A percentile compares a stretch with the other conserved stretches of the same genome.
These are phyloP conservation scores for Natrix natrix DNA, from an alignment of 2,797 vertebrate genomes.

Conservation along the genomic window DNA sequence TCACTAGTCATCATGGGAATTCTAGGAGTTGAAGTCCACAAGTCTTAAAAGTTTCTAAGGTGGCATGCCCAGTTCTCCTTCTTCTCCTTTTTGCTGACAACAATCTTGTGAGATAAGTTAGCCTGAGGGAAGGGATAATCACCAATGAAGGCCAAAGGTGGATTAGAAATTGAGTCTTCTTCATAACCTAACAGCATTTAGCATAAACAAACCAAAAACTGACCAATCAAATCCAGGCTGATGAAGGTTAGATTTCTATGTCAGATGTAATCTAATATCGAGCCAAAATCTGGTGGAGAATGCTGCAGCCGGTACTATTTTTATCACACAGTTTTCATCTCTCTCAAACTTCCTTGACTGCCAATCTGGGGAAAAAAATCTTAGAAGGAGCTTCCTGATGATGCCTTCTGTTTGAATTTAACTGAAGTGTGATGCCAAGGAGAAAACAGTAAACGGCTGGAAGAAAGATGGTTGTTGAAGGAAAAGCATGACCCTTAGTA, in stretches of 20 bases:
- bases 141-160: neutral
- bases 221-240: no score
- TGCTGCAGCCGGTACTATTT: neutral
- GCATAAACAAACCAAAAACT: neutral
- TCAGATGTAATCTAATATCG: neutral
- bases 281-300: neutral
- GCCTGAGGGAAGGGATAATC: neutral
- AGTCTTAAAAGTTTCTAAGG: neutral
- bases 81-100: neutral
- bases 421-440: neutral
- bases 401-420: neutral
- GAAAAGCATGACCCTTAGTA: neutral
- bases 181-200: slow-evolving; percentile 9
- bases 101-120: neutral
- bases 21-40: neutral
- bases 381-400: neutral
- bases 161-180: neutral
- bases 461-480: neutral
- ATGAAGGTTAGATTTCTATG: neutral
- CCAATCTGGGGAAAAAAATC: neutral
- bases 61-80: neutral
- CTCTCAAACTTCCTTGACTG: neutral
- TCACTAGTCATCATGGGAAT: neutral
- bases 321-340: neutral
- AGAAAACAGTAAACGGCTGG: neutral